Evolutionary conservation across 1,140 invertebrate species (phyloP).

Genomic region (Tenebrio molitor): DNA sequence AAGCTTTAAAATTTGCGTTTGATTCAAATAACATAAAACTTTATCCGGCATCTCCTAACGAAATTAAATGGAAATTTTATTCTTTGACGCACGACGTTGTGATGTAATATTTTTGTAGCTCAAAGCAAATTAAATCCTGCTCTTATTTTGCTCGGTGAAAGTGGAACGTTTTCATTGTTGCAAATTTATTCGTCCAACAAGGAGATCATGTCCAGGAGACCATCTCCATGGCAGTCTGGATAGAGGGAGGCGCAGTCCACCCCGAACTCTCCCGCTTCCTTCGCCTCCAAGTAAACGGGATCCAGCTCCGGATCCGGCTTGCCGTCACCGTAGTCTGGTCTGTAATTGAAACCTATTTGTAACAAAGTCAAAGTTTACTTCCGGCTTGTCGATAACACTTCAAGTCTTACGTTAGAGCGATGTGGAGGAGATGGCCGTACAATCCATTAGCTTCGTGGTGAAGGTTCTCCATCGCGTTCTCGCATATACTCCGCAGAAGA

Average conservation of each 20-base stretch:
- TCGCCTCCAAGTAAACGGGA: constrained; percentile 68
- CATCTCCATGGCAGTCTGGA: constrained; percentile 68
- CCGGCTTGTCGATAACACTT: constrained; percentile 8
- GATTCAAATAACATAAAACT: constrained; percentile 35
- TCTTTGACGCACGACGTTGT: constrained; percentile 11
- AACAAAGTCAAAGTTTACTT: constrained; percentile 32
- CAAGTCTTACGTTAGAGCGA: constrained; percentile 77
- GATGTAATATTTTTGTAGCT: constrained; percentile 6
- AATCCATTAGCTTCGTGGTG: constrained; percentile 72
- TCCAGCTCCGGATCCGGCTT: constrained; percentile 56
- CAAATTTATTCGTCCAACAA: constrained; percentile 9
- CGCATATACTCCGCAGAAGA: constrained; percentile 79
- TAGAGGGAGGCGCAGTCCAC: constrained; percentile 70
- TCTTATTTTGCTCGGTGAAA: not conserved
- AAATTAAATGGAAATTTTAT: constrained; percentile 29
- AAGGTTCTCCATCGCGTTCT: constrained; percentile 77
- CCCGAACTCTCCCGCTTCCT: constrained; percentile 70
- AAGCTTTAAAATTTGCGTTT: constrained; percentile 26
- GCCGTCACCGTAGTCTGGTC: constrained; percentile 59
- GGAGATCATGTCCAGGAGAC: constrained; percentile 64
- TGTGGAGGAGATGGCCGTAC: constrained; percentile 76
- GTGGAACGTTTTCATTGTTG: too few species aligned
- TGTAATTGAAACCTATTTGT: constrained; percentile 49
- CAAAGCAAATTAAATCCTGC: constrained; percentile 22
- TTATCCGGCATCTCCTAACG: not conserved